Evolutionary conservation across 2,888 invertebrate genomes (phyloP), one percentile per base, ranked within the genome.

Genomic region (Drosophila affinis): DNA sequence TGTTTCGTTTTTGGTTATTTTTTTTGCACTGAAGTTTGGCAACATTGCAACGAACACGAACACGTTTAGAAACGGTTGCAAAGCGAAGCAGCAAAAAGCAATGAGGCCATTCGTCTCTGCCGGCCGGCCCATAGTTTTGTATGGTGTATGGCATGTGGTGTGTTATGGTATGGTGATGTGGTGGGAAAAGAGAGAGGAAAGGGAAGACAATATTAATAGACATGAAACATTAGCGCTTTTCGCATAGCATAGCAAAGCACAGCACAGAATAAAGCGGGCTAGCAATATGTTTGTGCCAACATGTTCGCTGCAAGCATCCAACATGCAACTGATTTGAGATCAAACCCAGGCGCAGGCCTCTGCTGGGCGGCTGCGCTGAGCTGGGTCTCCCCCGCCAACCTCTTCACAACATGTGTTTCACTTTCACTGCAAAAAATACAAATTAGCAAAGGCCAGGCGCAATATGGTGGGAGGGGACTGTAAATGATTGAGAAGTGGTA

Each of bases 161-260:
- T 54, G 39, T 9, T 21, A 24, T 21, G 21, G 14, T 21, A 24
- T 1, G 27, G 7, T 9, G 9, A 9, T n/a, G n/a, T 17, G 27
- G 62, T 32, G 32, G 18, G 27, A 6, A 27, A 47, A 47, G 24
- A 24, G 46, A 29, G 47, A 6, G 29, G 34, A 18, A 21, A 44
- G 29, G 29, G 18, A 48, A 49, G 45, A 72, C 78, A 76, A 74
- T 81, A 87, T 87, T 81, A 81, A 81, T 85, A 82, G 86, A 77
- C 75, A 72, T 63, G 75, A 72, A 84, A 68, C 74, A 73, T 73
- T 68, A 72, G 68, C 69, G 71, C 71, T 18, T 54, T 65, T 39
- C 72, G 71, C 39, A 39, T 5, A 32, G 32, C 32, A 10, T 3
- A 32, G 32, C 32, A 32, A 59, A 78, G 77, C 72, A 73, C 69